Percentiles rank a stretch among this genome's conserved stretches.
phyloP scores from a whole-genome alignment of 2,113 vertebrate genomes.

The Paramisgurnus dabryanus region DNA sequence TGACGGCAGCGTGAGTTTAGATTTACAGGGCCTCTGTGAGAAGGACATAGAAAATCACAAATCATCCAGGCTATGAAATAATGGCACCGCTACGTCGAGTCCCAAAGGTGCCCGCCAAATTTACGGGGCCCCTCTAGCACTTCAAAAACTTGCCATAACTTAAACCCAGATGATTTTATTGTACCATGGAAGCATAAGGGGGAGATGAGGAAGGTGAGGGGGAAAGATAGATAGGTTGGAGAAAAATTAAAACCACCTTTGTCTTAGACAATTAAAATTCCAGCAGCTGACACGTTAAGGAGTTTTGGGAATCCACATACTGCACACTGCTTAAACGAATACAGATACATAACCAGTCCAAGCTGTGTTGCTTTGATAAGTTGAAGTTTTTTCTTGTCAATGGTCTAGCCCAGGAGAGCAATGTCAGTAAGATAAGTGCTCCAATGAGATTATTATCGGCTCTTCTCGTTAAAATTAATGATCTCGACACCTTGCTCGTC shows the following conservation, averaged over 20 bases:
- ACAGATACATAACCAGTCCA: constrained; percentile 55
- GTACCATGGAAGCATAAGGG: constrained; percentile 79
- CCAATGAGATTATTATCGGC: constrained; percentile 60
- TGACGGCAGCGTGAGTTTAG: constrained; percentile 70
- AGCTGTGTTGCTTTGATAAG: constrained; percentile 49
- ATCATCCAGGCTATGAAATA: constrained; percentile 87
- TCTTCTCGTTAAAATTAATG: constrained; percentile 68
- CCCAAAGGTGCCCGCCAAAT: constrained; percentile 91
- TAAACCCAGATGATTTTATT: constrained; percentile 89
- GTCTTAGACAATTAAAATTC: constrained; percentile 75
- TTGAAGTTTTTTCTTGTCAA: constrained; percentile 26
- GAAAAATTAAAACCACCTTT: constrained; percentile 69
- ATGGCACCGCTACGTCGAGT: constrained; percentile 75
- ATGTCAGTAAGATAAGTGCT: constrained; percentile 47
- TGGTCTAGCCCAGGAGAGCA: constrained; percentile 11
- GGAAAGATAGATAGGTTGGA: constrained; percentile 75
- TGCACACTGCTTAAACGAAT: constrained; percentile 53
- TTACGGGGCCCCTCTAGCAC: constrained; percentile 87
- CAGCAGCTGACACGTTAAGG: constrained; percentile 42
- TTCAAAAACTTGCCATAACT: constrained; percentile 93
- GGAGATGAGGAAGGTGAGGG: constrained; percentile 60
- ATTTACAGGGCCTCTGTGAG: constrained; percentile 89
- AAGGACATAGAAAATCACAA: constrained; percentile 84
- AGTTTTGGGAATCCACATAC: constrained; percentile 43
- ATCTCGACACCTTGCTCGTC: constrained; percentile 61